phyloP scores from a whole-genome alignment of 2,888 invertebrate species.

The Lycia hirtaria region DNA sequence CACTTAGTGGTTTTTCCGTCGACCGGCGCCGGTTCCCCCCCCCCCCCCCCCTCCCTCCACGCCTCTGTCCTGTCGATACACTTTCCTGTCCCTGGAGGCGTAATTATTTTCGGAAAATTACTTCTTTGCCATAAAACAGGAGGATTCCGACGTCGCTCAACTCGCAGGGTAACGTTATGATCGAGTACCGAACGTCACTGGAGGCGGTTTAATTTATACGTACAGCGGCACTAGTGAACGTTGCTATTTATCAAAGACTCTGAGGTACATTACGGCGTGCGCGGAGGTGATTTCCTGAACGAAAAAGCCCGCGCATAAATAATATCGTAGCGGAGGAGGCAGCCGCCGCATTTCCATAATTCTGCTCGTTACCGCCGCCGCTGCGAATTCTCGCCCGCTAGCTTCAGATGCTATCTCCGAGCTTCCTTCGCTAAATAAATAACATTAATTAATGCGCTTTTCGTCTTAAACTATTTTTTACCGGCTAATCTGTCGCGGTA shows the following conservation, averaged over 20 bases:
- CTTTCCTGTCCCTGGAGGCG: conserved; percentile 40
- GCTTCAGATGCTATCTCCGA: conserved; percentile 58
- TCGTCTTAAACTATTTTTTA: conserved; percentile 6
- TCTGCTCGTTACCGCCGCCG: conserved; percentile 66
- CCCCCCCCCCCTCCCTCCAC: conserved; percentile 31
- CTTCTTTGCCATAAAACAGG: conserved; percentile 17
- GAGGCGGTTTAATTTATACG: conserved; percentile 42
- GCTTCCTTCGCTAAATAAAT: conserved; percentile 56
- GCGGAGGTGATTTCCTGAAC: conserved; percentile 56
- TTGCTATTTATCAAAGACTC: conserved; percentile 58
- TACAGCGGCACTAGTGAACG: conserved; percentile 46
- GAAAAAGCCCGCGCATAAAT: conserved; percentile 62
- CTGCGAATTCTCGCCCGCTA: conserved; percentile 38
- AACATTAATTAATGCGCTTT: conserved; percentile 56
- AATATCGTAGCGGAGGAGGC: conserved; percentile 47
- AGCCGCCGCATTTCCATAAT: conserved; percentile 72
- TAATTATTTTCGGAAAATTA: conserved; percentile 44
- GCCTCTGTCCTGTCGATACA: conserved; percentile 46
- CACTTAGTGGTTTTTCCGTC: conserved; percentile 63
- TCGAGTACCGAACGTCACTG: conserved; percentile 45
- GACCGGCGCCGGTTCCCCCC: conserved; percentile 47
- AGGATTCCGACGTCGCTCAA: conserved; percentile 6
- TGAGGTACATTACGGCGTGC: conserved; percentile 48
- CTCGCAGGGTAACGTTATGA: conserved; percentile 30
- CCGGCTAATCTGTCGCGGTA: neutral